Evolutionary conservation across 2,888 invertebrate genomes (phyloP).

Genomic region (Habrosyne pyritoides): DNA sequence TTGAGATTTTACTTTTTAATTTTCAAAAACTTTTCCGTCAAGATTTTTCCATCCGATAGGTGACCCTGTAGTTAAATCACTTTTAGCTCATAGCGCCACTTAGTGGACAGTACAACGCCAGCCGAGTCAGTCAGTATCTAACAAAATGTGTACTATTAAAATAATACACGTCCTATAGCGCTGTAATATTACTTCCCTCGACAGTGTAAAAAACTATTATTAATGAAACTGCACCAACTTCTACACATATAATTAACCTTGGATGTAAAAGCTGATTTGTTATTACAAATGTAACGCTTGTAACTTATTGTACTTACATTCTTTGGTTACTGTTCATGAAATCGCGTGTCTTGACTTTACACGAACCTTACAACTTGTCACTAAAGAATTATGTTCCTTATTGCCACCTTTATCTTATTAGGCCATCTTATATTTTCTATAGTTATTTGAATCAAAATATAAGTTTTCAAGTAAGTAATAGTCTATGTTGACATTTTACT

Average conservation of each 20-base stretch:
- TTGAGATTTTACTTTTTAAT: too few relatives aligned
- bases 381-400: background rate
- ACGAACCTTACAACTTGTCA: background rate
- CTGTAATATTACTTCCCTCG: background rate
- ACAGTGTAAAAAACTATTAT: background rate
- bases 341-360: background rate
- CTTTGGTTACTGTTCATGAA: constrained; percentile 1
- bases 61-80: too few relatives aligned
- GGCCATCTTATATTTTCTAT: background rate
- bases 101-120: too few relatives aligned
- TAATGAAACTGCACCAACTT: background rate
- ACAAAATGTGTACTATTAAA: too few relatives aligned
- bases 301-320: too few relatives aligned
- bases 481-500: too few relatives aligned
- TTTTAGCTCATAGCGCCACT: too few relatives aligned
- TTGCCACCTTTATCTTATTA: background rate
- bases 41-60: too few relatives aligned
- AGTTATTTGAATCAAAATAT: too few relatives aligned
- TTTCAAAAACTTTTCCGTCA: too few relatives aligned
- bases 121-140: too few relatives aligned
- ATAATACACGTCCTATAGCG: constrained; percentile 22
- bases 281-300: background rate
- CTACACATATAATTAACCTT: background rate
- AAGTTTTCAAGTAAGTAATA: too few relatives aligned
- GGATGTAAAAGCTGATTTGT: background rate